These are phyloP conservation scores for Cephus sareptanus DNA, from an alignment of 2,888 invertebrate species.

Conservation along the genomic window DNA sequence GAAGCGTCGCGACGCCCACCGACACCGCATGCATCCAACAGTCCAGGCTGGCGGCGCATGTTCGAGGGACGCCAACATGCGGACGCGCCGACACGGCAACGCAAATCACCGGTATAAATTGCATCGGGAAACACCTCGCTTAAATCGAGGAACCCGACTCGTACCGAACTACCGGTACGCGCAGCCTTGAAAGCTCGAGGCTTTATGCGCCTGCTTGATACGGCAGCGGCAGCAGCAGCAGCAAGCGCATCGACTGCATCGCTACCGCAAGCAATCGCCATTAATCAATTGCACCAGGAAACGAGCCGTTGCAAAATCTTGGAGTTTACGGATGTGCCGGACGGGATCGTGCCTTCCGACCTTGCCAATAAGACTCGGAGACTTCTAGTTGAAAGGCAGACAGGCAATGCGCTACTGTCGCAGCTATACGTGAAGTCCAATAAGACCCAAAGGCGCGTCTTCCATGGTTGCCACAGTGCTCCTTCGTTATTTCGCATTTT, in stretches of 20 bases:
- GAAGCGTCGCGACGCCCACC: slow-evolving; percentile 1
- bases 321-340: slow-evolving; percentile 46
- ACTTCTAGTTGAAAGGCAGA: neutral
- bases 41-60: neutral
- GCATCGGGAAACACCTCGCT: neutral
- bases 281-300: slow-evolving; percentile 57
- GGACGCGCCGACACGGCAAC: neutral
- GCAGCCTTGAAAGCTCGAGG: neutral
- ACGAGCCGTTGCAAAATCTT: slow-evolving; percentile 51
- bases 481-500: neutral
- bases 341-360: slow-evolving; percentile 42
- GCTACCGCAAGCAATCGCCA: slow-evolving; percentile 26
- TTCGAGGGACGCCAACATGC: neutral
- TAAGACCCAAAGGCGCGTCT: neutral
- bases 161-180: neutral
- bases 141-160: neutral
- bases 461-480: neutral
- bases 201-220: neutral
- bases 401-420: neutral
- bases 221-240: neutral
- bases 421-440: neutral
- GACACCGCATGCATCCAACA: neutral
- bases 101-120: neutral
- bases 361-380: slow-evolving; percentile 35
- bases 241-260: neutral